These are phyloP conservation scores for Mizuhopecten yessoensis DNA, from an alignment of 1,140 invertebrate species.

Conservation along the genomic window DNA sequence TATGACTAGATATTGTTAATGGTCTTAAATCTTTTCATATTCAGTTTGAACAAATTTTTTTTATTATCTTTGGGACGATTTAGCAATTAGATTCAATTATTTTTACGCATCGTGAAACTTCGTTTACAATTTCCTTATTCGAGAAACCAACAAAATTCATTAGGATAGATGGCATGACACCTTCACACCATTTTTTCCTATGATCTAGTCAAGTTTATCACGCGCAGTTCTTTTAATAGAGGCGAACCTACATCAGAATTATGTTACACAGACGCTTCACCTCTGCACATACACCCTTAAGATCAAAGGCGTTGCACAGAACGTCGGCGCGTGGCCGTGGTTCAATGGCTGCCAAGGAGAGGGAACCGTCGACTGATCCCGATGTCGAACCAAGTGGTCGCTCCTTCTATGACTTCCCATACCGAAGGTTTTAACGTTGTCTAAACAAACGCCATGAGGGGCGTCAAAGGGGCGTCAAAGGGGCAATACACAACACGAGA, in stretches of 20 bases:
- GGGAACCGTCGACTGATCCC: background rate
- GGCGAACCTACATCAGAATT: background rate
- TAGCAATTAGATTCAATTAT: too few relatives aligned
- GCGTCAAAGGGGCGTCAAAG: background rate
- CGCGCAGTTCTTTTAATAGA: background rate
- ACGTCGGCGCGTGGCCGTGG: background rate
- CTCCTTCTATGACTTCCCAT: background rate
- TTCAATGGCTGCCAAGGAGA: background rate
- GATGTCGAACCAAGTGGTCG: background rate
- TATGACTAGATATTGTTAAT: too few relatives aligned
- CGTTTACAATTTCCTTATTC: too few relatives aligned
- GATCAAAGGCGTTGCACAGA: background rate
- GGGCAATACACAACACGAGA: background rate
- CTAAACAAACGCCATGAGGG: background rate
- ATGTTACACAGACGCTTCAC: background rate
- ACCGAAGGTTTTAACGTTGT: background rate
- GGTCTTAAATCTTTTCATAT: too few relatives aligned
- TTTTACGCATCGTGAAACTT: too few relatives aligned
- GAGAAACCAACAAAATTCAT: too few relatives aligned
- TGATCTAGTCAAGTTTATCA: background rate
- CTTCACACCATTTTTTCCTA: too few relatives aligned
- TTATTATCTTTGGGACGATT: too few relatives aligned
- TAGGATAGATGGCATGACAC: too few relatives aligned
- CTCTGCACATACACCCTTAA: slow-evolving; percentile 4
- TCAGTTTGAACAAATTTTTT: too few relatives aligned